Base-by-base conservation (phyloP, 1,140 invertebrate genomes). In the Aphelinus atriplicis region DNA sequence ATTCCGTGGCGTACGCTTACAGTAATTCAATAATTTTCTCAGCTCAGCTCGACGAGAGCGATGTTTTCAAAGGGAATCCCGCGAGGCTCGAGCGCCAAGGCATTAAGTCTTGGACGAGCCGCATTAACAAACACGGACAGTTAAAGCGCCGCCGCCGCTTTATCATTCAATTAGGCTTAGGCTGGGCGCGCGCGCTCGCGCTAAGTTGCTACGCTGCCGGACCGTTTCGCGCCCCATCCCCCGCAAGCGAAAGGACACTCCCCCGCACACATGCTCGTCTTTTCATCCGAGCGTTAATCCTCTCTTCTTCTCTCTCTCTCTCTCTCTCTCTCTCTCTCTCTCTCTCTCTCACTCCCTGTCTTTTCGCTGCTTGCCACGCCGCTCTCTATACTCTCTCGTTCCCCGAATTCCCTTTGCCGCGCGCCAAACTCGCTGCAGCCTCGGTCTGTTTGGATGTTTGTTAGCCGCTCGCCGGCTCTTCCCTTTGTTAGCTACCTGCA, bases 131-230 rank as follows among this genome's bases (percentile, higher is more conserved):
- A 72, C 62, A 72, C 56, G 64, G 70, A 57, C 62, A 42, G 53
- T 2, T 65, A 56, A 61, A 57, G 61, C 62, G n/a, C 62, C 7
- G 42, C 4, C 9, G 9, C 51, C 4, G 70, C 62, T 72, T 72
- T 65, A 72, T 72, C 62, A 72, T 72, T 72, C 70, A 72, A 72
- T 72, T 72, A 65, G 61, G 70, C 70, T 65, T 65, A 65, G 26
- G 26, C 26, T 26, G 26, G 26, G 26, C 26, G 26, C 26, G 26
- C 26, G 26, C 26, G 26, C 26, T 0, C 9, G 58, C 9, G 42
- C 7, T 67, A 67, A 67, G 42, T 67, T 57, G 53, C 10, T 66
- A 45, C 43, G 53, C 1, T 6, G n/a, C 50, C 9, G 1, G 50
- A n/a, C 57, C 62, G 3, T 64, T 64, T n/a, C 58, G 3, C 56